Evolutionary conservation across 2,888 invertebrate genomes (phyloP), one percentile per base, ranked within the genome.

Genomic region (Melieria omissa): DNA sequence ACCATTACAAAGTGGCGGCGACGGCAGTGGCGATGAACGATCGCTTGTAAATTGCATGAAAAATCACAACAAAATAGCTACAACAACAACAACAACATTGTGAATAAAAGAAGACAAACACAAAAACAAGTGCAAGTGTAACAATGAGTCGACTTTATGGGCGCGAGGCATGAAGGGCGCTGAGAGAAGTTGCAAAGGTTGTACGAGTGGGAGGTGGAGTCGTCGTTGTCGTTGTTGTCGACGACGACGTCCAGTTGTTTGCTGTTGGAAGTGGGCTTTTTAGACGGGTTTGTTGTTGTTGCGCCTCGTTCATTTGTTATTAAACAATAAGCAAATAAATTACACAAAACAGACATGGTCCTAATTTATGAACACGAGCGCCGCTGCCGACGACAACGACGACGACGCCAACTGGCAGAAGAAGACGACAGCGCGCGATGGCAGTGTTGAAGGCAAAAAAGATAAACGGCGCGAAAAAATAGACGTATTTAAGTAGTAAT

Each of bases 261-360:
- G 9, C n/a, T 52, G 64, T 57, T 54, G 52, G 10, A 14, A 8
- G 12, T 16, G 7, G 42, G 29, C n/a, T 52, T 54, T n/a, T 58
- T 4, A 7, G 41, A 16, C 4, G n/a, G 5, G n/a, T n/a, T n/a
- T 41, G 9, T 65, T 47, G 10, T 45, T 49, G n/a, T 42, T 61
- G 44, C 41, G 58, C 44, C 29, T 62, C 57, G 58, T 69, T 65
- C 63, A 55, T 73, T 70, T 47, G 63, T 64, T 70, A 71, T 74
- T 66, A 72, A 74, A 74, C 74, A 74, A 74, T 74, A 74, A 74
- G 60, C 71, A 72, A 72, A 74, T 74, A 74, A 74, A 74, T 74
- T 74, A 70, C 72, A 72, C 52, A 42, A 69, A 69, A 74, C 74
- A 69, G 74, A 74, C 74, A 62, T 64, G 74, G 55, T 74, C 71